A percentile compares a stretch with the other conserved stretches of the same genome.
Evolutionary conservation across 2,113 vertebrate genomes (phyloP).

Genomic region (Paracanthobrama guichenoti): DNA sequence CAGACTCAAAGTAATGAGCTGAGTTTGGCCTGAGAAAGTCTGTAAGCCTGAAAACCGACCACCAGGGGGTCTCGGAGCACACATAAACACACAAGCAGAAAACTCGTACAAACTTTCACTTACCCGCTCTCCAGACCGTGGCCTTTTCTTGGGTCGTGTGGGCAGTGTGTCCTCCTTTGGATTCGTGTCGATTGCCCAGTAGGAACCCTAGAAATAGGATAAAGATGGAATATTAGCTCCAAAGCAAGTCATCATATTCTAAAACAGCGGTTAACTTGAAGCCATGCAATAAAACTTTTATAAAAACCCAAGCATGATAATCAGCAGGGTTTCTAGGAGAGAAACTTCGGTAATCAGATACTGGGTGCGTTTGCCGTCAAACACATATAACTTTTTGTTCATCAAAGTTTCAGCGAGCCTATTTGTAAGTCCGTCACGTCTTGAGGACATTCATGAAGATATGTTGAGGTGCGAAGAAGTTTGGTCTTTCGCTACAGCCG

Average conservation of each 20-base stretch:
- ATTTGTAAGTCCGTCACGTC: constrained; percentile 54
- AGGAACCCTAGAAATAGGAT: constrained; percentile 81
- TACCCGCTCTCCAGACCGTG: constrained; percentile 89
- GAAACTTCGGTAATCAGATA: constrained; percentile 34
- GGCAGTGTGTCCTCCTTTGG: constrained; percentile 89
- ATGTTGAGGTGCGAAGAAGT: constrained; percentile 28
- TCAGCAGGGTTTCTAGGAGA: constrained; percentile 16
- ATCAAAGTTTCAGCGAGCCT: constrained; percentile 52
- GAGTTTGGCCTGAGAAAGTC: constrained; percentile 37
- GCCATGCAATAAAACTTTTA: constrained; percentile 16
- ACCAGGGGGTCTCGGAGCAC: constrained; percentile 41
- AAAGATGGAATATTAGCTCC: constrained; percentile 53
- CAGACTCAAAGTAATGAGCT: constrained; percentile 34
- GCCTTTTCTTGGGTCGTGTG: constrained; percentile 91
- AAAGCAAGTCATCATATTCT: constrained; percentile 27
- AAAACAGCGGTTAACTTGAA: not conserved
- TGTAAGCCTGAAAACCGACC: constrained; percentile 30
- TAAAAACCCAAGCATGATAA: constrained; percentile 3
- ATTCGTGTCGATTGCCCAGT: constrained; percentile 93
- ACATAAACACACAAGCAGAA: not conserved
- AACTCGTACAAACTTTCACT: constrained; percentile 49
- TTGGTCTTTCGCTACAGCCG: not conserved
- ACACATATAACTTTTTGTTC: constrained; percentile 48
- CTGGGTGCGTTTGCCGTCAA: constrained; percentile 18
- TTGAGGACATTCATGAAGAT: constrained; percentile 39